phyloP scores from a whole-genome alignment of 2,888 invertebrate genomes.

The Anagyrus pseudococci region DNA sequence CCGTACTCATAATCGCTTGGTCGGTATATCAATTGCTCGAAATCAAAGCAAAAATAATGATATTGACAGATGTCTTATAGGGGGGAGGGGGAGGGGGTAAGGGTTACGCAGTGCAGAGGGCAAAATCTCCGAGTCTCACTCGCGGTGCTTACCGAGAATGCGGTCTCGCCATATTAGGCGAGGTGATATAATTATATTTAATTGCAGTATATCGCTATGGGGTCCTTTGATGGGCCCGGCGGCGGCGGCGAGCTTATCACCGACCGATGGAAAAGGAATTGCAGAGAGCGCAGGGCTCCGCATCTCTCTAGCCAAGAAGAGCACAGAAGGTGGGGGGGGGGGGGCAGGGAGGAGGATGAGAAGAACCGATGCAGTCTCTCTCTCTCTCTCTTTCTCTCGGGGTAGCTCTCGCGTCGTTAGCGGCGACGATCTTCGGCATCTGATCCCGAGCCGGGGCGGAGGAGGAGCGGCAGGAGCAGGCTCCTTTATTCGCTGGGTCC shows the following conservation, averaged over 20 bases:
- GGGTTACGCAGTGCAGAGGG: background rate
- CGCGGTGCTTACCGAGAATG: conserved; percentile 11
- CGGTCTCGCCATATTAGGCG: conserved; percentile 21
- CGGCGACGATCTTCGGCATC: conserved; percentile 45
- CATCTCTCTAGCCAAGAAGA: background rate
- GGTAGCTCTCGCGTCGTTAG: conserved; percentile 26
- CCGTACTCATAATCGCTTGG: too few relatives aligned
- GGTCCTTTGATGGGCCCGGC: conserved; percentile 8
- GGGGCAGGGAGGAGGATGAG: background rate
- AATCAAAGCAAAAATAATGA: too few relatives aligned
- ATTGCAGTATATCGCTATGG: conserved; percentile 20
- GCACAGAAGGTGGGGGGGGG: background rate
- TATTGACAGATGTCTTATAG: too few relatives aligned
- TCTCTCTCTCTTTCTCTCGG: conserved; percentile 15
- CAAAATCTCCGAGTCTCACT: too few relatives aligned
- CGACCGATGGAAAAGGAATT: conserved; percentile 21
- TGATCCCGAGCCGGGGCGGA: conserved; percentile 8
- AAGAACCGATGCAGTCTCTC: background rate
- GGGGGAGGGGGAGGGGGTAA: too few relatives aligned
- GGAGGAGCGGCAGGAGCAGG: background rate
- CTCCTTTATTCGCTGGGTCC: background rate
- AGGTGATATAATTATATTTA: conserved; percentile 30
- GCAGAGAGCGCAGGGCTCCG: too few relatives aligned
- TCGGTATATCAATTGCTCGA: too few relatives aligned
- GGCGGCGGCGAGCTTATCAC: conserved; percentile 19